Conservation (phyloP, 2,797 vertebrate genomes). For the Artibeus jamaicensis region DNA sequence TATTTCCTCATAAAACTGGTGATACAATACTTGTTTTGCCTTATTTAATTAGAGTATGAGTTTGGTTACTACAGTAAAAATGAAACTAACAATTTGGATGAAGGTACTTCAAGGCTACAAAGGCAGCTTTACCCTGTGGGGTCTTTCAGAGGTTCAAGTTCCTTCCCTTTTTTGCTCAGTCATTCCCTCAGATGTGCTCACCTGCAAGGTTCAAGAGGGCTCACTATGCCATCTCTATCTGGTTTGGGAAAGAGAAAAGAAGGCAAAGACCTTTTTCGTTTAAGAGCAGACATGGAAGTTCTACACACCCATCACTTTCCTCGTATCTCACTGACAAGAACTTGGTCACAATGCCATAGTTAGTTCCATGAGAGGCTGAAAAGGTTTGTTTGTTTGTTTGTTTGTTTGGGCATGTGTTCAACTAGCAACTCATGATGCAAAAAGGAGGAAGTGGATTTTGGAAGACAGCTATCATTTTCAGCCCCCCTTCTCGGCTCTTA, state of each 20-base stretch:
- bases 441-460: background rate
- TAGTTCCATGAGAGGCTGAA: background rate
- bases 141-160: background rate
- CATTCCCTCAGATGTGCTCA: background rate
- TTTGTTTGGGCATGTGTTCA: background rate
- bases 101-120: background rate
- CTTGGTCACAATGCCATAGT: background rate
- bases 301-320: background rate
- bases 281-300: background rate
- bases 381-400: background rate
- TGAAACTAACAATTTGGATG: background rate
- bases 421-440: background rate
- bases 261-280: background rate
- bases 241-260: background rate
- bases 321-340: background rate
- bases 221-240: background rate
- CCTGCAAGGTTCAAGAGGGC: background rate
- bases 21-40: background rate
- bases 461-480: background rate
- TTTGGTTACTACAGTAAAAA: slow-evolving; percentile 8
- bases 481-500: background rate
- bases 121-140: background rate
- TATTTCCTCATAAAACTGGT: slow-evolving; percentile 1
- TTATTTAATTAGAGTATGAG: background rate
- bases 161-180: background rate